A percentile compares a stretch with the other conserved stretches of the same genome.
Evolutionary conservation across 2,797 vertebrate genomes (phyloP).

Genomic region (Scleropages formosus): DNA sequence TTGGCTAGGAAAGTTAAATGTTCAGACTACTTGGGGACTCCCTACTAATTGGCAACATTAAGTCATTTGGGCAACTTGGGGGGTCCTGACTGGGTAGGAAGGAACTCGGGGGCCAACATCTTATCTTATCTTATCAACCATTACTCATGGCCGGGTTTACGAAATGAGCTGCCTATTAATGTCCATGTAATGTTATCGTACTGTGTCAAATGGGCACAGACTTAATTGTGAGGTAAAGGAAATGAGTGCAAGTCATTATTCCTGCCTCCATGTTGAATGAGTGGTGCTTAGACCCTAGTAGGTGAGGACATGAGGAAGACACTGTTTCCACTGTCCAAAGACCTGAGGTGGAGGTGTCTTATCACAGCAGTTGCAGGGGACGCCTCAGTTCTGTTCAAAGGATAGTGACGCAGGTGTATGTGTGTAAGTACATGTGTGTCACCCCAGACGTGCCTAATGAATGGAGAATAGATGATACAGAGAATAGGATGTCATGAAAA

Average conservation of each 20-base stretch:
- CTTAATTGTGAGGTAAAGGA: slow-evolving; percentile 32
- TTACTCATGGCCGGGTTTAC: slow-evolving; percentile 4
- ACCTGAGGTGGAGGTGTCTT: too few relatives aligned
- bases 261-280: slow-evolving; percentile 21
- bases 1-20: background rate
- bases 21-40: background rate
- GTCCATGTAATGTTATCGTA: slow-evolving; percentile 27
- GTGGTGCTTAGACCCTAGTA: background rate
- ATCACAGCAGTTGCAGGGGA: too few relatives aligned
- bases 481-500: too few relatives aligned
- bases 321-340: too few relatives aligned
- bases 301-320: background rate
- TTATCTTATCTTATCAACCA: background rate
- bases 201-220: background rate
- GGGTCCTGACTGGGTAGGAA: slow-evolving; percentile 2
- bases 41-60: background rate
- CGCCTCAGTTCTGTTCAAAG: too few relatives aligned
- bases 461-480: too few relatives aligned
- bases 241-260: slow-evolving; percentile 15
- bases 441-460: too few relatives aligned
- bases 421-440: too few relatives aligned
- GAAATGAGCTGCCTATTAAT: background rate
- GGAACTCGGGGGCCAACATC: too few relatives aligned
- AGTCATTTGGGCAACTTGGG: background rate
- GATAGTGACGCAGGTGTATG: too few relatives aligned